These are phyloP conservation scores for Trissoscelio sp. DNA, from an alignment of 2,888 invertebrate genomes.

Conservation along the genomic window DNA sequence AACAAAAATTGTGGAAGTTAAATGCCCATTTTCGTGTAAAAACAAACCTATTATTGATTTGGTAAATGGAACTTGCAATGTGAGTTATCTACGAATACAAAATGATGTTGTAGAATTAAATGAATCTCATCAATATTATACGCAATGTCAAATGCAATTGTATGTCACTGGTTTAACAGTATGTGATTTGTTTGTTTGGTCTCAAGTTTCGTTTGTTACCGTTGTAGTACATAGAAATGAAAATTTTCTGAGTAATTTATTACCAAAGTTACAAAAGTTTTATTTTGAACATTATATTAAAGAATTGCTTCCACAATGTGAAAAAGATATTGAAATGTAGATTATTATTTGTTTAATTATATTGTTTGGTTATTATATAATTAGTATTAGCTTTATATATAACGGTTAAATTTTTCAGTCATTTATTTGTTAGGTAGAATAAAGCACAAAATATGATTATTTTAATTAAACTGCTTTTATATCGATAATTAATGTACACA, in stretches of 20 bases:
- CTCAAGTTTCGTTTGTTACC: conserved; percentile 9
- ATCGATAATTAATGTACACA: no score
- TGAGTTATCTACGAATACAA: not conserved
- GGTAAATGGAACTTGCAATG: conserved; percentile 8
- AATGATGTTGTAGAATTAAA: conserved; percentile 13
- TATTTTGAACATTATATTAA: conserved; percentile 23
- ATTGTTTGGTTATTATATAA: no score
- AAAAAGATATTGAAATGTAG: not conserved
- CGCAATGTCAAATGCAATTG: conserved; percentile 51
- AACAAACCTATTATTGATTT: conserved; percentile 1
- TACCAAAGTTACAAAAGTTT: conserved; percentile 10
- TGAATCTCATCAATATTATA: conserved; percentile 39
- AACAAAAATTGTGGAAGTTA: conserved; percentile 66
- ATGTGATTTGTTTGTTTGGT: conserved; percentile 55
- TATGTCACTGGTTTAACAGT: conserved; percentile 33
- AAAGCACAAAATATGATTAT: no score
- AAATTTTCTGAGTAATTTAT: not conserved
- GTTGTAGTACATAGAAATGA: conserved; percentile 21
- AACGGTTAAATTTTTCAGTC: not conserved
- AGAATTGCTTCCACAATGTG: not conserved
- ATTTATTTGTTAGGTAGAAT: not conserved
- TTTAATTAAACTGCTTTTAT: no score
- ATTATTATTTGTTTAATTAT: not conserved
- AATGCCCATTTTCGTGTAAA: conserved; percentile 65
- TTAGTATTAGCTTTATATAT: not conserved